A percentile compares a stretch with the other conserved stretches of the same genome.
phyloP scores from a whole-genome alignment of 1,140 invertebrate species.

The Bombus ignitus region DNA sequence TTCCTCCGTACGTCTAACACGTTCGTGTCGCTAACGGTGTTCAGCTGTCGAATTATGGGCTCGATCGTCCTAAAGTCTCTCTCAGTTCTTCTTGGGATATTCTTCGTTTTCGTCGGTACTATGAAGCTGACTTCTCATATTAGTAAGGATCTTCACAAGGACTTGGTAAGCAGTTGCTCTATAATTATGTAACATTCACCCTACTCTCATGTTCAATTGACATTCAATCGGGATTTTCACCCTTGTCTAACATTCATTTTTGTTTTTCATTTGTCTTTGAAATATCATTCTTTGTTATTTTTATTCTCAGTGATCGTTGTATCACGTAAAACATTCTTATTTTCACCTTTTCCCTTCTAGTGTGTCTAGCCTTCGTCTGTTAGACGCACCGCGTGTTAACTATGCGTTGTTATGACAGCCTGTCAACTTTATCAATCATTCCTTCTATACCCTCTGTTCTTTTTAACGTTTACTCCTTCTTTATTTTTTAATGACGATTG shows the following conservation, averaged over 20 bases:
- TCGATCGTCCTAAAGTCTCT: constrained; percentile 95
- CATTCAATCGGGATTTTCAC: background rate
- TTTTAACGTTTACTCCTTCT: background rate
- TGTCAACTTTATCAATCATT: background rate
- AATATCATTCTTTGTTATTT: background rate
- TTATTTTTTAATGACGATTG: background rate
- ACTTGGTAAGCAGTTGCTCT: constrained; percentile 90
- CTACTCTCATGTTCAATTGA: background rate
- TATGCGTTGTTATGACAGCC: constrained; percentile 7
- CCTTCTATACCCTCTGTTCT: background rate
- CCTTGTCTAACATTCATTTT: background rate
- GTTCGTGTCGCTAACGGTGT: constrained; percentile 23
- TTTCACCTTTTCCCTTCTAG: background rate
- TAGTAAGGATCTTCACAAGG: constrained; percentile 97
- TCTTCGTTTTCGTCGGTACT: constrained; percentile 97
- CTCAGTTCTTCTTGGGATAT: constrained; percentile 95
- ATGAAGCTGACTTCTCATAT: constrained; percentile 96
- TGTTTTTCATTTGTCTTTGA: background rate
- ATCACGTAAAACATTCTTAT: background rate
- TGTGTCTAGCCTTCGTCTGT: background rate
- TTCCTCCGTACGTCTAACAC: constrained; percentile 37
- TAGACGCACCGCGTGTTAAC: background rate
- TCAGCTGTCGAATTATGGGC: constrained; percentile 78
- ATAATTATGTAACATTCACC: constrained; percentile 41
- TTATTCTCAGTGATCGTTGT: background rate